phyloP scores from a whole-genome alignment of 2,888 invertebrate genomes.

The Lamproptera curius region DNA sequence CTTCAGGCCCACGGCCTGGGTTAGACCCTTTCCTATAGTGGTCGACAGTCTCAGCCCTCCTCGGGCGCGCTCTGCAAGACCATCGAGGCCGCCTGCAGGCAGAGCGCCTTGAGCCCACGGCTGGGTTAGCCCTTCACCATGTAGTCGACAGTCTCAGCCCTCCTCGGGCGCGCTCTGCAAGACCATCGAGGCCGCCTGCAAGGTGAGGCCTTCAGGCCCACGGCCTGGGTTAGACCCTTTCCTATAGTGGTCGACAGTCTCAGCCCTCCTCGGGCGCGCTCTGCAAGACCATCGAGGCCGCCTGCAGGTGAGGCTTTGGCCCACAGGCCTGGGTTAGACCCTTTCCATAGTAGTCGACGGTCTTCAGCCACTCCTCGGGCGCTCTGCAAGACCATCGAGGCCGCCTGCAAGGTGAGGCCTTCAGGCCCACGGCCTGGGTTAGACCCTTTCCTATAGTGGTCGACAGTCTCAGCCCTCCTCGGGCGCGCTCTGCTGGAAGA shows the following conservation, averaged over 20 bases:
- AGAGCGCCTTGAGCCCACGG: slow-evolving; percentile 95
- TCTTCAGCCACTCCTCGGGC: slow-evolving; percentile 97
- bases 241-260: too few relatives aligned
- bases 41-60: too few relatives aligned
- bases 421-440: too few relatives aligned
- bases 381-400: slow-evolving; percentile 98
- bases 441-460: too few relatives aligned
- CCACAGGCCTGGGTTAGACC: too few relatives aligned
- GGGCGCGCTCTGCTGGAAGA: slow-evolving; percentile 97
- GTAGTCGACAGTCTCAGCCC: slow-evolving; percentile 98
- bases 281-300: slow-evolving; percentile 98
- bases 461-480: slow-evolving; percentile 98
- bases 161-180: slow-evolving; percentile 97
- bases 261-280: slow-evolving; percentile 97
- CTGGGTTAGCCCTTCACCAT: slow-evolving; percentile 98
- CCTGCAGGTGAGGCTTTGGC: slow-evolving; percentile 92
- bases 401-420: slow-evolving; percentile 94
- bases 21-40: too few relatives aligned
- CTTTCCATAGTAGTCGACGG: too few relatives aligned
- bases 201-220: too few relatives aligned
- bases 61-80: slow-evolving; percentile 98
- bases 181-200: slow-evolving; percentile 98
- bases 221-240: too few relatives aligned
- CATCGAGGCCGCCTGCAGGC: slow-evolving; percentile 97
- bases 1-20: too few relatives aligned